phyloP scores from a whole-genome alignment of 2,888 invertebrate species.

The Clunio marinus region DNA sequence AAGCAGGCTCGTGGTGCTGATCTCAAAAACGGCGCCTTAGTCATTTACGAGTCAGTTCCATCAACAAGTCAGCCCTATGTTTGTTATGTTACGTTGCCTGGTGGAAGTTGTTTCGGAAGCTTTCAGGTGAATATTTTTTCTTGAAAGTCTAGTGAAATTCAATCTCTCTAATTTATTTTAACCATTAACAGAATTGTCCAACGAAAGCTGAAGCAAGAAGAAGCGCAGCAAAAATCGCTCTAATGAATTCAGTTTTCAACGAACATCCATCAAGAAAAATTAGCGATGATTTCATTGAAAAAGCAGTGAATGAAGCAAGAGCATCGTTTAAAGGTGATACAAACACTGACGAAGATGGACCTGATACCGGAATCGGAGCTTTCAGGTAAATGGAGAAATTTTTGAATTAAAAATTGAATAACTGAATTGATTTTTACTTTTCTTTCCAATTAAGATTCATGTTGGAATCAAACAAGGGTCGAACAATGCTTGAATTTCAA shows the following conservation, averaged over 20 bases:
- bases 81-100: constrained; percentile 90
- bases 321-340: constrained; percentile 70
- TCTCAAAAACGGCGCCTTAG: constrained; percentile 80
- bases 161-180: constrained; percentile 23
- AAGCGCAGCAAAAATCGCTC: constrained; percentile 90
- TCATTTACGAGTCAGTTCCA: constrained; percentile 92
- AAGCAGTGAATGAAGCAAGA: constrained; percentile 87
- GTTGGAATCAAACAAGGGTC: constrained; percentile 77
- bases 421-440: too few relatives aligned
- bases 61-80: constrained; percentile 88
- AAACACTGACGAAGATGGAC: constrained; percentile 61
- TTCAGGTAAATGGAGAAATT: constrained; percentile 60
- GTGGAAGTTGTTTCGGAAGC: constrained; percentile 93
- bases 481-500: constrained; percentile 94
- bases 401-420: too few relatives aligned
- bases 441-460: too few relatives aligned
- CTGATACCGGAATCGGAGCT: constrained; percentile 68
- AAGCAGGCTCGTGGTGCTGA: constrained; percentile 84
- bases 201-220: constrained; percentile 92
- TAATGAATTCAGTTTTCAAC: constrained; percentile 96
- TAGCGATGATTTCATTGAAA: constrained; percentile 90
- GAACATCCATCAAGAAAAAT: constrained; percentile 90
- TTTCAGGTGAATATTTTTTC: constrained; percentile 68
- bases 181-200: constrained; percentile 72
- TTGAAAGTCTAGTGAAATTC: constrained; percentile 16